Evolutionary conservation across 2,888 invertebrate species (phyloP).

Genomic region (Syritta pipiens): DNA sequence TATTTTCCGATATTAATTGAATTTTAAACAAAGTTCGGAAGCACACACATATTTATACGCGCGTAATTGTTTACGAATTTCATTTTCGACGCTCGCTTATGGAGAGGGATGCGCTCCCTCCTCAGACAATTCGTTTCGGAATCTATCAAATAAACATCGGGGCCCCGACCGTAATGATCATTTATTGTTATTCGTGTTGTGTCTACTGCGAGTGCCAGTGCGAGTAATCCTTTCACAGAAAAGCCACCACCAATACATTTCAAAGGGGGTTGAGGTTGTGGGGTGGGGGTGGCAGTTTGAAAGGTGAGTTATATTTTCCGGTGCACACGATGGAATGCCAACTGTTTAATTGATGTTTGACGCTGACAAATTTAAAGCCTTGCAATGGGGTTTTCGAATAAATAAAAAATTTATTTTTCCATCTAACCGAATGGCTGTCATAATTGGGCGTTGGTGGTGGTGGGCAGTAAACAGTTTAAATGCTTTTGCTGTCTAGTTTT

Average conservation of each 20-base stretch:
- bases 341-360: slow-evolving; percentile 36
- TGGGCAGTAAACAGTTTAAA: too few relatives aligned
- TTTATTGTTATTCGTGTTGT: slow-evolving; percentile 30
- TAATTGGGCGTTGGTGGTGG: too few relatives aligned
- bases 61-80: slow-evolving; percentile 10
- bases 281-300: neutral
- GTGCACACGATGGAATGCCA: slow-evolving; percentile 15
- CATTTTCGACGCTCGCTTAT: neutral
- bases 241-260: too few relatives aligned
- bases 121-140: slow-evolving; percentile 9
- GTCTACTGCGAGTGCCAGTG: too few relatives aligned
- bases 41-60: neutral
- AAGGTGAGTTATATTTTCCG: slow-evolving; percentile 22
- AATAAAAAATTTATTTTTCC: too few relatives aligned
- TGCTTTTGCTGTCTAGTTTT: too few relatives aligned
- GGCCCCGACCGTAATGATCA: neutral
- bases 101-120: neutral
- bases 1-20: slow-evolving; percentile 32
- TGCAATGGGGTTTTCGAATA: neutral
- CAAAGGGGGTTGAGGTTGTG: too few relatives aligned
- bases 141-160: slow-evolving; percentile 28
- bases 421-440: too few relatives aligned
- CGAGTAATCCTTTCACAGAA: too few relatives aligned
- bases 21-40: slow-evolving; percentile 24
- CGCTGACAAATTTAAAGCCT: slow-evolving; percentile 21